Evolutionary conservation across 2,797 vertebrate species (phyloP).

Genomic region (Philypnodon macrostomus): DNA sequence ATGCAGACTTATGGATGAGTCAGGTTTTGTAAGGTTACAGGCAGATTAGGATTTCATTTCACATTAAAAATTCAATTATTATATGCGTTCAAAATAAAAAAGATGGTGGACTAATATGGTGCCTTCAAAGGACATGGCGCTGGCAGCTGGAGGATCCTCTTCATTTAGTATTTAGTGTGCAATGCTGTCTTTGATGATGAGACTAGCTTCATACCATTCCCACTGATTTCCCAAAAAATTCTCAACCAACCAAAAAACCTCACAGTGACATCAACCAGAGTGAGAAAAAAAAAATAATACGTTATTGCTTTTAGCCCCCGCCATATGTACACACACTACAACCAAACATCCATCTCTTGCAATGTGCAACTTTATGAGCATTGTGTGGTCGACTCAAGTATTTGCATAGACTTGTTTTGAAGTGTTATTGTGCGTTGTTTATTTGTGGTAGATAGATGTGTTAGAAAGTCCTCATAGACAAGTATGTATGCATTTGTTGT

Average conservation of each 20-base stretch:
- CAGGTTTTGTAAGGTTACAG: too few relatives aligned
- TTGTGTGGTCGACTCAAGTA: conserved; percentile 20
- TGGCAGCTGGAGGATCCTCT: conserved; percentile 11
- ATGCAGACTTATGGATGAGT: too few relatives aligned
- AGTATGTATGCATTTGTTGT: conserved; percentile 27
- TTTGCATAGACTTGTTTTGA: conserved; percentile 18
- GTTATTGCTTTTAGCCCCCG: conserved; percentile 51
- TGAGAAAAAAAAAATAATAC: conserved; percentile 47
- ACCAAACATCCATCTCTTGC: conserved; percentile 24
- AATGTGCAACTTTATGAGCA: conserved; percentile 23
- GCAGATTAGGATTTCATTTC: too few relatives aligned
- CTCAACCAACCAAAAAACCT: conserved; percentile 49
- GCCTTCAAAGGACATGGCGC: background rate
- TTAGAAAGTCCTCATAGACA: conserved; percentile 9
- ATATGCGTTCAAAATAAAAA: too few relatives aligned
- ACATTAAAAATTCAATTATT: too few relatives aligned
- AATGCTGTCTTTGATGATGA: conserved; percentile 31
- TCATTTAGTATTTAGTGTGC: conserved; percentile 30
- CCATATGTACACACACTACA: conserved; percentile 51
- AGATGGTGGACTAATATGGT: too few relatives aligned
- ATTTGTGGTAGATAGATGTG: conserved; percentile 14
- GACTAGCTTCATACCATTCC: conserved; percentile 60
- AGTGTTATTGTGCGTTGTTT: conserved; percentile 13
- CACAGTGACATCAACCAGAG: conserved; percentile 63
- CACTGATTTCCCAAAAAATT: conserved; percentile 53